Conservation (phyloP, 1,140 invertebrate species). For the Drosophila eugracilis region DNA sequence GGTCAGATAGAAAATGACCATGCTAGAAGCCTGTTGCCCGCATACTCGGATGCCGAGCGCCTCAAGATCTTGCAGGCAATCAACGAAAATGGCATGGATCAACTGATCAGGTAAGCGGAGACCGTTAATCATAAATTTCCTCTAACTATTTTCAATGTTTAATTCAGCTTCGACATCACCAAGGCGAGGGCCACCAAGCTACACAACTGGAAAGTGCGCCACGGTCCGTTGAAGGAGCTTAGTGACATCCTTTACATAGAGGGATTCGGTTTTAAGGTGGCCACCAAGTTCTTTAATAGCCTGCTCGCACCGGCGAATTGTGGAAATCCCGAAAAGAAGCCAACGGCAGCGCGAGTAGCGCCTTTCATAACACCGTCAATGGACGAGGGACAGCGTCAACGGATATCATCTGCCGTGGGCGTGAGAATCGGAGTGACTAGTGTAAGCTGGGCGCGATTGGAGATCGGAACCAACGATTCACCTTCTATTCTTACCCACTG, state of each 20-base stretch:
- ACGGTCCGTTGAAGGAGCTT: conserved; percentile 58
- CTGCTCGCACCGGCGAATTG: conserved; percentile 33
- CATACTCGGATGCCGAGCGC: conserved; percentile 45
- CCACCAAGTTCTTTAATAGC: conserved; percentile 71
- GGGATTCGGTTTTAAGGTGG: conserved; percentile 72
- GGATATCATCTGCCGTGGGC: conserved; percentile 58
- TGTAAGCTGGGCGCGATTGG: conserved; percentile 73
- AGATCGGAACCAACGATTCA: conserved; percentile 24
- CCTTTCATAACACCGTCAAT: conserved; percentile 68
- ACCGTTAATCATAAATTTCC: no score
- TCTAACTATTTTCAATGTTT: no score
- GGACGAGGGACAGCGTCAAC: conserved; percentile 43
- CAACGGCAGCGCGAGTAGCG: conserved; percentile 34
- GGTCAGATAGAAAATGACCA: background rate
- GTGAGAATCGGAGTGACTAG: conserved; percentile 74
- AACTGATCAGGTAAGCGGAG: conserved; percentile 48
- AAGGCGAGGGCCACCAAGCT: conserved; percentile 65
- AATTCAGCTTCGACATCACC: conserved; percentile 78
- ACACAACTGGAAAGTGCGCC: conserved; percentile 55
- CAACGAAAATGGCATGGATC: conserved; percentile 41
- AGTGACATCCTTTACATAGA: conserved; percentile 71
- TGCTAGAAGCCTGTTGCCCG: conserved; percentile 19
- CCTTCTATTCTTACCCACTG: conserved; percentile 65
- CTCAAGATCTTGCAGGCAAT: conserved; percentile 50
- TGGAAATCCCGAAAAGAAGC: background rate